Evolutionary conservation across 1,140 invertebrate species (phyloP), one percentile per base, ranked within the genome.

Genomic region (Heliconius nattereri): DNA sequence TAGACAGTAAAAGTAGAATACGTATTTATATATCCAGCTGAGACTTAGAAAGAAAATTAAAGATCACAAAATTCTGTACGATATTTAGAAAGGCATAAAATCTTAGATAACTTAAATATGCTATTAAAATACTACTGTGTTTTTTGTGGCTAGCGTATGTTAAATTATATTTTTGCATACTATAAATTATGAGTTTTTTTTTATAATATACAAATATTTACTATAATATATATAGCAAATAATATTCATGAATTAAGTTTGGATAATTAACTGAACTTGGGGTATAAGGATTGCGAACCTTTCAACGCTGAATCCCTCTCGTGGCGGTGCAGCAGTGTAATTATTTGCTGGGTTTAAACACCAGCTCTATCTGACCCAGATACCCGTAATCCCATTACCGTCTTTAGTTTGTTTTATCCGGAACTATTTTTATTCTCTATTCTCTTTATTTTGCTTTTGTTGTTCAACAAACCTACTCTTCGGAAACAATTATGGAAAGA

Each of bases 321-420:
- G 76, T 83, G 83, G 85, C 82, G 80, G 80, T 84, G 73, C 80
- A 52, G 70, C 84, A 73, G 52, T 80, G 85, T 89, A 90, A 88
- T 90, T 87, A 88, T 90, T 86, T 88, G 85, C 81, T 76, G 86
- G 86, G 89, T 91, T 91, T 90, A 86, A 82, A 86, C 82, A 86
- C 60, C 45, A 81, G 45, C 54, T 78, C 80, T 76, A 76, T 84
- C 83, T 89, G 87, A 89, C 89, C 90, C 85, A 90, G 86, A 86
- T 91, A 81, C 84, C 70, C 29, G 85, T 90, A 87, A 89, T 90
- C 85, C 86, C 84, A 84, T 87, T 83, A 82, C 85, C 85, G 78
- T 74, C 82, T 85, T 71, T 82, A 80, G 78, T 76, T 76, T 76
- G 49, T 72, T 80, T 29, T 72, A 80, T 76, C 16, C 23, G 54